phyloP scores from a whole-genome alignment of 2,113 vertebrate genomes.

The Centropus unirufus region DNA sequence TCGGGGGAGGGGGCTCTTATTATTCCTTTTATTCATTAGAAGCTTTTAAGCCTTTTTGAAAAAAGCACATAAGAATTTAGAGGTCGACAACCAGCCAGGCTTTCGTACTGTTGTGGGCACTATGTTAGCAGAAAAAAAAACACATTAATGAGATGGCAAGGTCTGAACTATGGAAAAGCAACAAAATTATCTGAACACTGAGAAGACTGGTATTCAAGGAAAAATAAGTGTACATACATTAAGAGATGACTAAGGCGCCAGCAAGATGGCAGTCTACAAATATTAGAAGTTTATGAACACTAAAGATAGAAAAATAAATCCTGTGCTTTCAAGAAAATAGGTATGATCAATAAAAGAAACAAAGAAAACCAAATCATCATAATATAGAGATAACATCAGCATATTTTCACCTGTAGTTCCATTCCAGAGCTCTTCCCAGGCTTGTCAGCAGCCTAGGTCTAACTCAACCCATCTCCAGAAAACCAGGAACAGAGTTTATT shows the following conservation, averaged over 20 bases:
- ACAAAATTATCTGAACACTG: not conserved
- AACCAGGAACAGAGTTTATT: not conserved
- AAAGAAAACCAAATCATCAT: not conserved
- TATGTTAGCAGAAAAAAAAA: not conserved
- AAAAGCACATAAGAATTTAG: not conserved
- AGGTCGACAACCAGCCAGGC: not conserved
- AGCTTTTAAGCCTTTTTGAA: not conserved
- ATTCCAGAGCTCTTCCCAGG: not conserved
- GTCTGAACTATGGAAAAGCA: not conserved
- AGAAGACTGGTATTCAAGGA: not conserved
- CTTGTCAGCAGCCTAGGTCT: not conserved
- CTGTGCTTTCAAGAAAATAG: not conserved
- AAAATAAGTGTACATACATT: not conserved
- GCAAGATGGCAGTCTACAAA: not conserved
- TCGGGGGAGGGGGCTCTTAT: not conserved
- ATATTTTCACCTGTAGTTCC: not conserved
- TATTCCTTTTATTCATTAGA: not conserved
- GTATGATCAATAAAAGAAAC: not conserved
- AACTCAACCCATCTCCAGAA: not conserved
- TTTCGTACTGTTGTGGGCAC: not conserved
- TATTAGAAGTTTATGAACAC: not conserved
- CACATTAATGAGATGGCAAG: not conserved
- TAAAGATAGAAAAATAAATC: not conserved
- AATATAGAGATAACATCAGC: not conserved
- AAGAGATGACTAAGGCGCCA: not conserved